phyloP scores from a whole-genome alignment of 1,140 invertebrate species.

The Mya arenaria region DNA sequence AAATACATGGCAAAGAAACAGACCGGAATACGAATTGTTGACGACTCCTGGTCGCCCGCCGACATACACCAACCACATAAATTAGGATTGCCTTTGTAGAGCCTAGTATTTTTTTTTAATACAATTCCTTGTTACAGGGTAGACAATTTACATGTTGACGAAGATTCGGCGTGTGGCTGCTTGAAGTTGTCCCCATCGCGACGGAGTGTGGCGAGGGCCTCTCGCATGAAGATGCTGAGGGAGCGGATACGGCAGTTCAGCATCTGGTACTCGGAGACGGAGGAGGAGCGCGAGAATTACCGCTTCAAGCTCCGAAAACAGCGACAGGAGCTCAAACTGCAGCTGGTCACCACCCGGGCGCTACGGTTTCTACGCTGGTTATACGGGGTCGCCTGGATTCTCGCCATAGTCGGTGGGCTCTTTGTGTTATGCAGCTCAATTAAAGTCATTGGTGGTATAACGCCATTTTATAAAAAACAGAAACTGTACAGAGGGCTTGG shows the following conservation, averaged over 20 bases:
- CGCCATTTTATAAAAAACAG: constrained; percentile 4
- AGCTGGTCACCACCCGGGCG: neutral
- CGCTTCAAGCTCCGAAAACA: neutral
- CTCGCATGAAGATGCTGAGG: neutral
- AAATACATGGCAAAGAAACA: too few relatives aligned
- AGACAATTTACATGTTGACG: too few relatives aligned
- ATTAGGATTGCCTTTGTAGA: too few relatives aligned
- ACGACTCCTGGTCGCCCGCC: too few relatives aligned
- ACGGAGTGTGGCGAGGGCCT: neutral
- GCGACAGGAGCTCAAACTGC: neutral
- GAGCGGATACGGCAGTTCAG: constrained; percentile 42
- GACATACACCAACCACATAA: too few relatives aligned
- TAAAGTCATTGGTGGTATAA: constrained; percentile 8
- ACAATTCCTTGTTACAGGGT: too few relatives aligned
- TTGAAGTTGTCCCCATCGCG: neutral
- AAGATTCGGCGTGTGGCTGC: neutral
- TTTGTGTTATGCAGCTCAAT: constrained; percentile 15
- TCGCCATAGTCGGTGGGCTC: neutral
- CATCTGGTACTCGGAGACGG: constrained; percentile 38
- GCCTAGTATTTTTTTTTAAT: too few relatives aligned
- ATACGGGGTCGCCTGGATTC: neutral
- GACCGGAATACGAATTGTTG: too few relatives aligned
- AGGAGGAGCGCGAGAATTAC: constrained; percentile 21
- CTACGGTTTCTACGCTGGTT: neutral
- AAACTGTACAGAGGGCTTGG: constrained; percentile 6